Base-by-base conservation (phyloP, 2,113 vertebrate species). In the Engystomops pustulosus region DNA sequence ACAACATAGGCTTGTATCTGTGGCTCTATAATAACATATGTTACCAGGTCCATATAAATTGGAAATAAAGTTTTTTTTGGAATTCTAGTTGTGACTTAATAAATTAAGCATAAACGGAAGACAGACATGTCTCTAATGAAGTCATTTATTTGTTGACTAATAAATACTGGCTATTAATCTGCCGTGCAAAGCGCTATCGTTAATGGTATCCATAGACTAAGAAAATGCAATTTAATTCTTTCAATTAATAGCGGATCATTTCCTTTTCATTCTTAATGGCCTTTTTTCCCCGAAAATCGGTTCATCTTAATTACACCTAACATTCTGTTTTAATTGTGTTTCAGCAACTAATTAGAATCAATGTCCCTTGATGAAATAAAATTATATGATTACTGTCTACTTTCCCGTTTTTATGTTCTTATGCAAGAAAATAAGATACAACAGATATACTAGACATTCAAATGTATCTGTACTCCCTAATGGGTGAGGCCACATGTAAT, bases 231-330 rank as follows among this genome's bases (percentile, higher is more conserved):
- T 81, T 81, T 81, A 69, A 68, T 51, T 70, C 58, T 69, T 36
- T 81, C 60, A 65, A 81, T 69, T 81, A 69, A 51, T 81, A 81
- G 62, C 32, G 79, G 79, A 81, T 81, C 65, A 81, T 81, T 81
- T 81, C 60, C 79, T 81, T 81, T 81, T 53, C 60, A 69, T 81
- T 51, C 79, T 70, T 81, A 81, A 70, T 81, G 45, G 45, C 23
- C n/a, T 53, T 78, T 75, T 78, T 69, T 36, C 30, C 51, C 12
- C 53, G 30, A 81, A 81, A 68, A 81, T 81, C 62, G 32, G 44
- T 81, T 70, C 79, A 81, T 81, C 79, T 70, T 81, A 81, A 69
- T 81, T 70, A 67, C 65, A 81, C 79, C 62, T 81, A 81, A 81
- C 60, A 70, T 81, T 69, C 79, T 53, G 60, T 69, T 70, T 69